phyloP scores from a whole-genome alignment of 2,888 invertebrate species.

The Micropterix aruncella region DNA sequence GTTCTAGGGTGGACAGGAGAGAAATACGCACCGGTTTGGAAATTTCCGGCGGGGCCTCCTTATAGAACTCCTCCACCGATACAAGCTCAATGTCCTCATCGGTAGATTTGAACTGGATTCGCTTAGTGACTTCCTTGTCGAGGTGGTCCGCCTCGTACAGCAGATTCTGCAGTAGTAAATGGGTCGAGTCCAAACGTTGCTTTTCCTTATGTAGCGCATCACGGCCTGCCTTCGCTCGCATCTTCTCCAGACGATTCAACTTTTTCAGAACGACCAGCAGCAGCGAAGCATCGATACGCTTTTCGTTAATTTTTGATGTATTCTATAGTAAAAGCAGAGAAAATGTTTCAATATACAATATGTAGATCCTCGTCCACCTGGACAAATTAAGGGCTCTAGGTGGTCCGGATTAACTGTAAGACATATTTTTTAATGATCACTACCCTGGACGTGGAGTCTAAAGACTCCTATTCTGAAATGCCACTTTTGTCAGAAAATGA shows the following conservation, averaged over 20 bases:
- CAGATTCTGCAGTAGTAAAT: constrained; percentile 83
- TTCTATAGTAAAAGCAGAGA: constrained; percentile 35
- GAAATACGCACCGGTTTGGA: constrained; percentile 44
- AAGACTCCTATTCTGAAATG: too few relatives aligned
- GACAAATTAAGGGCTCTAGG: neutral
- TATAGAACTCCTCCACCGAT: constrained; percentile 68
- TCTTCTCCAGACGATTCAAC: constrained; percentile 80
- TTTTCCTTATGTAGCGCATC: constrained; percentile 75
- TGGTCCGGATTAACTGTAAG: neutral
- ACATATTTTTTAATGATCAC: too few relatives aligned
- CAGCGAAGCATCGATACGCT: constrained; percentile 59
- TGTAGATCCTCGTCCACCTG: constrained; percentile 5
- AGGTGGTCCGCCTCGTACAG: constrained; percentile 89
- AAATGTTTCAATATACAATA: too few relatives aligned
- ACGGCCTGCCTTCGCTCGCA: constrained; percentile 67
- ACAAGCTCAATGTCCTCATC: constrained; percentile 89
- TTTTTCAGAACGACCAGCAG: constrained; percentile 76
- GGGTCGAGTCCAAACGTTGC: constrained; percentile 77
- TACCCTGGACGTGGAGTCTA: too few relatives aligned
- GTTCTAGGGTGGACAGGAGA: too few relatives aligned
- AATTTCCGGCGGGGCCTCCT: constrained; percentile 58
- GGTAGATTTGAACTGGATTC: constrained; percentile 88
- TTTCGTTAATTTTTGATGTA: constrained; percentile 46
- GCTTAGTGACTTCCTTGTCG: constrained; percentile 88
- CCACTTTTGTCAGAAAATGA: too few relatives aligned